Evolutionary conservation across 1,140 invertebrate genomes (phyloP), one percentile per base, ranked within the genome.

Genomic region (Drosophila kepulauana): DNA sequence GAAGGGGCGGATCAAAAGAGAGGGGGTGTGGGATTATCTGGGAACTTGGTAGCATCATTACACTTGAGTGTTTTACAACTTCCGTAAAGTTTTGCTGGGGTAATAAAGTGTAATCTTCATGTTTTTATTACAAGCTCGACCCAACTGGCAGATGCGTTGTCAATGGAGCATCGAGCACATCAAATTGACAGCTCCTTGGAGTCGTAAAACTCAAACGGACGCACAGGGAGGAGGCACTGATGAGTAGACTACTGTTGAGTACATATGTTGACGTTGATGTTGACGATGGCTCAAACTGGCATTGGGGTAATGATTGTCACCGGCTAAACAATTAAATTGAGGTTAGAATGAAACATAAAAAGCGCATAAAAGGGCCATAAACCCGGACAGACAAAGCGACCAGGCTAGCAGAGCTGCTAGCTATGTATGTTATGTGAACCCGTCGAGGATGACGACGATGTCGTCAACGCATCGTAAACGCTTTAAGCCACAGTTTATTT

Each of bases 241-340:
- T 8, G 10, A 16, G 3, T 20, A 33, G 70, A 71, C 85, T 79
- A 65, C 79, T 65, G 79, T 78, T 67, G 59, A 6, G 28, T 79
- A 71, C 82, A 87, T 87, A 87, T 87, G 82, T 82, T 87, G 82
- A 33, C 64, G 49, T 25, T 71, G 54, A 15, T 38, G 59, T 35
- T 33, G 30, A 3, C 7, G 33, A 15, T 56, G 61, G 5, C 20
- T 16, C 58, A 45, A 35, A 20, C 43, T 35, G 52, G 54, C 61
- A 58, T 48, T 64, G 78, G 78, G 54, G 54, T 41, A 81, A 89
- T 88, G 80, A 88, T 89, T 92, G 91, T 92, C 91, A 92, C 91
- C 91, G 91, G 91, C 85, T 92, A 92, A 92, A 91, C 91, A 92
- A 92, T 92, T 92, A 92, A 92, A 92, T 92, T 91, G 91, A 92